phyloP scores from a whole-genome alignment of 23 tunicate genomes.

The Trididemnum nubilum region DNA sequence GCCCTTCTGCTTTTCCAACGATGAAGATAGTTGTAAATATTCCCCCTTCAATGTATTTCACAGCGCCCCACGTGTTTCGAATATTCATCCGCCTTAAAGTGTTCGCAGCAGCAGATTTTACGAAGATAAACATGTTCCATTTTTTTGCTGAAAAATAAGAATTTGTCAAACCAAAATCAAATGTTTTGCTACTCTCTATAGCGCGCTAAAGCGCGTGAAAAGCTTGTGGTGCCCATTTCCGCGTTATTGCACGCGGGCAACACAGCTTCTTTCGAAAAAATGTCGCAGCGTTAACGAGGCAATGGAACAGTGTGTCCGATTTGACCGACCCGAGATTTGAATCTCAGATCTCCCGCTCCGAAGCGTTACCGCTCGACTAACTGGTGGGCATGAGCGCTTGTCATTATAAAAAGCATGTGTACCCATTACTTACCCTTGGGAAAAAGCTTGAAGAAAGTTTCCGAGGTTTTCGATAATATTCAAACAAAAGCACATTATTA shows the following conservation, averaged over 20 bases:
- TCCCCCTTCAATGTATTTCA: neutral
- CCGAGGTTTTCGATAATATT: too few species aligned
- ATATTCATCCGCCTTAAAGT: neutral
- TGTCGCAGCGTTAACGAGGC: neutral
- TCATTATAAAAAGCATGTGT: too few species aligned
- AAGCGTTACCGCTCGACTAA: neutral
- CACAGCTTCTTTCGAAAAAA: neutral
- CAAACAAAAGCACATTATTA: too few species aligned
- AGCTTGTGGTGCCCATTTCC: neutral
- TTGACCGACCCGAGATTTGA: neutral
- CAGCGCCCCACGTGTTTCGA: slow-evolving; percentile 17
- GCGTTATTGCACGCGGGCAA: neutral
- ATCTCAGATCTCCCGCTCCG: neutral
- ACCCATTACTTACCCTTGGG: too few species aligned
- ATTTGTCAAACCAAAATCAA: neutral
- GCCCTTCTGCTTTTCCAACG: neutral
- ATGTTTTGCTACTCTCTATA: neutral
- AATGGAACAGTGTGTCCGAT: too few species aligned
- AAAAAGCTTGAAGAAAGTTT: too few species aligned
- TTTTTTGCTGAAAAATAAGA: slow-evolving; percentile 1
- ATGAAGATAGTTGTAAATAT: slow-evolving; percentile 5
- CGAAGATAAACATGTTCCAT: slow-evolving; percentile 20
- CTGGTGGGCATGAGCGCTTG: too few species aligned
- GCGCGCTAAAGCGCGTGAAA: neutral
- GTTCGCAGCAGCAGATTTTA: slow-evolving; percentile 8